Percentiles rank a stretch among this genome's conserved stretches.
These are phyloP conservation scores for Tetramorium simillimum DNA, from an alignment of 1,140 invertebrate species.

Conservation along the genomic window DNA sequence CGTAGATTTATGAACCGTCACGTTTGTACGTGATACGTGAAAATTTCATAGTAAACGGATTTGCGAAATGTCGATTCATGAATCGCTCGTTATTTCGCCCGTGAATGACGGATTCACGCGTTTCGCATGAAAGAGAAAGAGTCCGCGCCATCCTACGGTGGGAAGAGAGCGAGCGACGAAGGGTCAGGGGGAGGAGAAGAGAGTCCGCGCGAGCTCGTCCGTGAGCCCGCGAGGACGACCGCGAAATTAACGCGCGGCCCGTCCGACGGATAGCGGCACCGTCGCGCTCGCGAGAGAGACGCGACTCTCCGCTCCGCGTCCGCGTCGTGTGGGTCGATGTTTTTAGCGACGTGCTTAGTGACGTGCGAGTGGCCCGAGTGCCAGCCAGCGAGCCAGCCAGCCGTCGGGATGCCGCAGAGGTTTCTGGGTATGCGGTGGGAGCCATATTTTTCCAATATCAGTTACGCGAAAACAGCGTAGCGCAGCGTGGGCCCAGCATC, in stretches of 20 bases:
- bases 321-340: constrained; percentile 66
- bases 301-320: neutral
- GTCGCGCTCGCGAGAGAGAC: constrained; percentile 36
- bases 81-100: neutral
- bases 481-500: constrained; percentile 47
- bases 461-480: constrained; percentile 81
- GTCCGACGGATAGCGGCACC: constrained; percentile 67
- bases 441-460: constrained; percentile 83
- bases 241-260: constrained; percentile 56
- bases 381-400: constrained; percentile 45
- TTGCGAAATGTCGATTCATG: neutral
- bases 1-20: neutral
- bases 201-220: no score
- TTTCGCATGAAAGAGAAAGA: neutral
- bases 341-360: constrained; percentile 70
- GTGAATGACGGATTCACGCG: neutral
- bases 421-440: constrained; percentile 84
- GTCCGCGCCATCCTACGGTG: neutral
- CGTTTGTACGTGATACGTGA: neutral
- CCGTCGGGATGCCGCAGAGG: constrained; percentile 79
- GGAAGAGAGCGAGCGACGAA: no score
- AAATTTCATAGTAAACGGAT: neutral
- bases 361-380: constrained; percentile 69
- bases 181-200: neutral
- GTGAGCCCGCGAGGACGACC: constrained; percentile 17